phyloP scores from a whole-genome alignment of 2,113 vertebrate species.

The Miniopterus natalensis region DNA sequence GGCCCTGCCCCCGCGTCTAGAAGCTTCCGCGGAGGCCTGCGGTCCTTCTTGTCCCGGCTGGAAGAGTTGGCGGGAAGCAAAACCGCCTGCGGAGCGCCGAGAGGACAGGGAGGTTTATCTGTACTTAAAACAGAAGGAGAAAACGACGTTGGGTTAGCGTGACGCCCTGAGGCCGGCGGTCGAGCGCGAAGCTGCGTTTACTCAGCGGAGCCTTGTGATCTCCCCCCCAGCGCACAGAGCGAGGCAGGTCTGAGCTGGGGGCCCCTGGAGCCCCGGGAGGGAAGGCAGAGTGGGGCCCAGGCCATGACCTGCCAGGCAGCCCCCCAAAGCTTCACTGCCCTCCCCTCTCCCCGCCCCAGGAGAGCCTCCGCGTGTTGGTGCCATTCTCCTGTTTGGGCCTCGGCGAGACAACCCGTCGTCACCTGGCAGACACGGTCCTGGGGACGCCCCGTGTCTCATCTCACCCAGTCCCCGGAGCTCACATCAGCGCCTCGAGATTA shows the following conservation, averaged over 20 bases:
- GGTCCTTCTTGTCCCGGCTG: neutral
- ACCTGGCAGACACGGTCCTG: rapidly evolving
- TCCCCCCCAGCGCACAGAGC: neutral
- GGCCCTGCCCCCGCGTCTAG: neutral
- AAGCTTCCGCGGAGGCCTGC: neutral
- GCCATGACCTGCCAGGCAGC: neutral
- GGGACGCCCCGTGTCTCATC: too few relatives aligned
- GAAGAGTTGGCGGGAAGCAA: neutral
- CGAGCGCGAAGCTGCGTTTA: neutral
- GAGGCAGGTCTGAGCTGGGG: neutral
- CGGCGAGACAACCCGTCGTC: rapidly evolving
- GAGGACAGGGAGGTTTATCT: neutral
- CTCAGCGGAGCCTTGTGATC: neutral
- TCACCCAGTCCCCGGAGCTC: neutral
- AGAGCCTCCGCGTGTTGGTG: rapidly evolving
- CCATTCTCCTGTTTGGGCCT: neutral
- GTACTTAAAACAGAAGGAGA: neutral
- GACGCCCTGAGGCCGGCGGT: neutral
- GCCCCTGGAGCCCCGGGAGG: neutral
- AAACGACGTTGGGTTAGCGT: neutral
- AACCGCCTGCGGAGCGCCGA: neutral
- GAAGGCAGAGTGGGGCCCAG: rapidly evolving
- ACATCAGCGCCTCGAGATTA: neutral
- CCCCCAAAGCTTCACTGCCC: neutral
- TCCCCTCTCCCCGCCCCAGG: neutral